Base-by-base conservation (phyloP, 2,797 vertebrate genomes). In the Cynodonichthys magdalenae region DNA sequence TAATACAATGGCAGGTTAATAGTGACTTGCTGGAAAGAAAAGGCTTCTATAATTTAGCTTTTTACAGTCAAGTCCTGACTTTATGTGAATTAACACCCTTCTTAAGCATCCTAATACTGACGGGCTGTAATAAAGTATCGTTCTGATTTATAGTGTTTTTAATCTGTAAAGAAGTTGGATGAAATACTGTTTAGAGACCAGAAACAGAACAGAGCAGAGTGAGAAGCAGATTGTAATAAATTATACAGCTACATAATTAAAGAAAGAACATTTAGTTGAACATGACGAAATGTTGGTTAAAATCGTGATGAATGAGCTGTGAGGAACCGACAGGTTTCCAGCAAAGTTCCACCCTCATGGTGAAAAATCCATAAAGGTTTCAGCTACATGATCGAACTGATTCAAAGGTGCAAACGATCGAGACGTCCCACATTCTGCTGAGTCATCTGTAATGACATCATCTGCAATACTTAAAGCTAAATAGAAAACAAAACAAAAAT, bases 81-180 rank as follows among this genome's bases (percentile, higher is more conserved):
- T 50, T 15, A 36, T 5, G 18, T 48, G 45, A 18, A 56, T 17
- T 15, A 24, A 56, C 7, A n/a, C 53, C 44, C 31, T 59, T 54
- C 36, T 14, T 63, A 75, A 55, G 36, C 47, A 72, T 63, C 27
- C 42, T 79, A 89, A 89, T 63, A 82, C 84, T 87, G 75, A 82
- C 47, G 62, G 49, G 75, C 61, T 39, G 71, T 78, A 46, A 62
- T 70, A 77, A 69, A 66, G 50, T 49, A 65, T 58, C 46, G 48
- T 51, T 77, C 48, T 49, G 64, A 69, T 69, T 75, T 15, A 34
- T 94, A 93, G 92, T 93, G 92, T 93, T 90, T 74, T 78, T 39
- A 84, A 80, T 62, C 63, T 69, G 69, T 63, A 74, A 77, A 81
- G 74, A 65, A 56, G 54, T 34, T 58, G 57, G 69, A 79, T 76